Percentiles rank a stretch among this genome's conserved stretches.
These are phyloP conservation scores for Bos javanicus DNA, from an alignment of 2,113 vertebrate species.

Conservation along the genomic window DNA sequence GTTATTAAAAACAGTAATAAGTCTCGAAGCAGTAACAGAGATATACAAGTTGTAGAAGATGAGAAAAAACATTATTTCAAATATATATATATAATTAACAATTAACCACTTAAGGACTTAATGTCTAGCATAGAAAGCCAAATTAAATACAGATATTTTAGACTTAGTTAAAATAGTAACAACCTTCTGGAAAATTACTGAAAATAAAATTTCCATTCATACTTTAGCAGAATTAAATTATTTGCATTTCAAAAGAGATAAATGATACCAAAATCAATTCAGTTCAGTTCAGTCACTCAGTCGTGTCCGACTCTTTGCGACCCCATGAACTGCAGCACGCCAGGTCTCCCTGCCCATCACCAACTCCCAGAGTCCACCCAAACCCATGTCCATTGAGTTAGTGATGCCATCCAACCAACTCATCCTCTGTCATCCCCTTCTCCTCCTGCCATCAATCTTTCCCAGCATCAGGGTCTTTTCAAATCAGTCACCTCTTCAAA, in stretches of 20 bases:
- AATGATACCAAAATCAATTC: neutral
- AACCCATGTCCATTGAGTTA: too few species aligned
- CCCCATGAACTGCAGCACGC: too few species aligned
- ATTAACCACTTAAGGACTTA: neutral
- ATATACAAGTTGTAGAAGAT: neutral
- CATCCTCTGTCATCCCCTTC: too few species aligned
- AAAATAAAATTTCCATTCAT: neutral
- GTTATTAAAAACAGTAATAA: neutral
- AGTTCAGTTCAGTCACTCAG: neutral
- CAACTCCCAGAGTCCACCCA: too few species aligned
- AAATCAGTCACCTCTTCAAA: too few species aligned
- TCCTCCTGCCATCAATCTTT: too few species aligned
- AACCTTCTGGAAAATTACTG: neutral
- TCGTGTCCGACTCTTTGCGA: fast-evolving
- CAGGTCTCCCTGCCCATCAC: too few species aligned
- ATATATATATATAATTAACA: neutral
- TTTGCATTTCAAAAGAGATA: neutral
- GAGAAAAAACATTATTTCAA: neutral
- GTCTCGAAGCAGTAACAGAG: neutral
- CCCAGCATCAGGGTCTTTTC: too few species aligned
- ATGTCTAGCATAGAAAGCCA: neutral
- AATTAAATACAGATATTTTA: neutral
- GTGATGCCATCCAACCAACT: too few species aligned
- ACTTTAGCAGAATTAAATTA: neutral
- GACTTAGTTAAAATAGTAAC: neutral